Evolutionary conservation across 2,797 vertebrate species (phyloP), one percentile per base, ranked within the genome.

Genomic region (Lophotriccus pileatus): DNA sequence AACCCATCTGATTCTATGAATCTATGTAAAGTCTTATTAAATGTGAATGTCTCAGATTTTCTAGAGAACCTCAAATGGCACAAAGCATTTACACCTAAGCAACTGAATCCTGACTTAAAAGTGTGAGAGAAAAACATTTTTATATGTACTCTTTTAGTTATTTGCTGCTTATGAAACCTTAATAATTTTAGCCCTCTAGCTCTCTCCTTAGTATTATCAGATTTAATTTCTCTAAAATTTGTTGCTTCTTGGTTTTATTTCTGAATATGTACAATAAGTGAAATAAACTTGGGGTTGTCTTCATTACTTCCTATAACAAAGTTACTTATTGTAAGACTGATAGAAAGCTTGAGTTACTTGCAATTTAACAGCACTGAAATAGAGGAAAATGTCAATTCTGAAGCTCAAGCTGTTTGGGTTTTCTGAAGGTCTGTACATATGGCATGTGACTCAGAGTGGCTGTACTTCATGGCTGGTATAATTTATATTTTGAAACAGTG

Each of bases 401-500:
- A 83, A 85, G 44, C 56, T 93, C 68, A 64, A 87, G 44, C 24
- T 85, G 30, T 84, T 66, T 73, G 60, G 49, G 37, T 92, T 94
- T 91, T 93, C 52, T 64, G 53, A 81, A 92, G 46, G 58, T 85
- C 39, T 94, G 37, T 77, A 21, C 44, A 58, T 80, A 77, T 20
- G 41, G 56, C 44, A 18, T 84, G 52, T 91, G 87, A 63, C 34
- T 93, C 84, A 81, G 19, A 49, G 55, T 62, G 52, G 34, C 36
- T 79, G 16, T 67, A 27, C 68, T 53, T 90, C 28, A 47, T 66
- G 32, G 27, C 72, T 84, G 21, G 14, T 47, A 12, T 63, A 47
- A 84, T 37, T 81, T n/a, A 23, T 44, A 34, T 85, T 93, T 88
- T 84, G 83, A 91, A 88, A 88, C 59, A 91, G 10, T 91, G 23